These are phyloP conservation scores for Prochilodus magdalenae DNA, from an alignment of 2,113 vertebrate genomes.

Conservation along the genomic window DNA sequence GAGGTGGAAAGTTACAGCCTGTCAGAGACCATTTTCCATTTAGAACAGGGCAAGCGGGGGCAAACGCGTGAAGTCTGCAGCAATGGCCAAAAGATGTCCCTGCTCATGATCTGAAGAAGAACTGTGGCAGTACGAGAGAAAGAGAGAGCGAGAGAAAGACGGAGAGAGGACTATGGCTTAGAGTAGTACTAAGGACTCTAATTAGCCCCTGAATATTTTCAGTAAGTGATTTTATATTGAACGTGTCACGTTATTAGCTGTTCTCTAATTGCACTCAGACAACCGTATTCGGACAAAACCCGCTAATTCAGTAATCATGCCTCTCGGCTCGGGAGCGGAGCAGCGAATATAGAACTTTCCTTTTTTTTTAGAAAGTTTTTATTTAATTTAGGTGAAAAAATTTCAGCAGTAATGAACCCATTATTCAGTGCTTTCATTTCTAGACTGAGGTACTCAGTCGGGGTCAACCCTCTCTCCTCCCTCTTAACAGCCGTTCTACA, in stretches of 20 bases:
- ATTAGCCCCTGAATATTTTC: not conserved
- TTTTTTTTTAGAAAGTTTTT: not conserved
- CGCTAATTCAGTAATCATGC: not conserved
- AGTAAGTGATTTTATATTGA: not conserved
- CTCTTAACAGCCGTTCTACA: not conserved
- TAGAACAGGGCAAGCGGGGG: slow-evolving; percentile 5
- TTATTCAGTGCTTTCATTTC: not conserved
- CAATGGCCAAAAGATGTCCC: not conserved
- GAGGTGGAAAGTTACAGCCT: slow-evolving; percentile 23
- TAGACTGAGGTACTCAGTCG: not conserved
- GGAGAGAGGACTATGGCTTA: not conserved
- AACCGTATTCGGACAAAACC: not conserved
- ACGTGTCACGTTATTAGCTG: not conserved
- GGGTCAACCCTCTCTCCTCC: not conserved
- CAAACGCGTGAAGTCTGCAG: not conserved
- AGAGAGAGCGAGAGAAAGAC: not conserved
- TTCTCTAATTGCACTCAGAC: not conserved
- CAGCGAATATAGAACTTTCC: not conserved
- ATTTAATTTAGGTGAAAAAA: not conserved
- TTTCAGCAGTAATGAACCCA: not conserved
- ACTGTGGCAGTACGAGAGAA: not conserved
- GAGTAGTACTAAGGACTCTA: not conserved
- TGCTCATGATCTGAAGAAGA: not conserved
- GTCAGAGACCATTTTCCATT: slow-evolving; percentile 44
- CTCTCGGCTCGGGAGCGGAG: not conserved